These are phyloP conservation scores for Alcis repandata DNA, from an alignment of 2,888 invertebrate species.

Conservation along the genomic window DNA sequence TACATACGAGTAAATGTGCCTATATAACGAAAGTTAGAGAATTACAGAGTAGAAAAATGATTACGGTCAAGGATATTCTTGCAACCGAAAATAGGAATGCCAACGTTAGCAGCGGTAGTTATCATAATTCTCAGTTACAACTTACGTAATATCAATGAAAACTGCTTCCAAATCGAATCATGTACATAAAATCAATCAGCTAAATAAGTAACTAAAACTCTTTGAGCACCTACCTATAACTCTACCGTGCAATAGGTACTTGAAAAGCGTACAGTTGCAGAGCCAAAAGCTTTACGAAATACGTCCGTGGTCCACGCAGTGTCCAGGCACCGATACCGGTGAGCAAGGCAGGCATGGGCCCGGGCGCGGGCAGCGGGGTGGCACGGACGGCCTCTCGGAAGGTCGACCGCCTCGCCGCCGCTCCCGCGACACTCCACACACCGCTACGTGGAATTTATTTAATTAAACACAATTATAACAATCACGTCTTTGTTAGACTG, in stretches of 20 bases:
- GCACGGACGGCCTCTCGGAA: constrained; percentile 81
- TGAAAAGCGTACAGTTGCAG: no score
- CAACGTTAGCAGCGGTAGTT: no score
- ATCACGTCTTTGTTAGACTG: constrained; percentile 62
- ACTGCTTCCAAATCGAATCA: no score
- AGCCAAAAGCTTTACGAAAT: neutral
- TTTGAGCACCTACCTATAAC: no score
- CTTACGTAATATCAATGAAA: neutral
- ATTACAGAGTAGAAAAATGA: neutral
- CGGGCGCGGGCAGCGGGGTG: constrained; percentile 54
- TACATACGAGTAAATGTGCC: neutral
- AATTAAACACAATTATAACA: constrained; percentile 83
- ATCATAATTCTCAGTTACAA: no score
- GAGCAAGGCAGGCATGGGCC: neutral
- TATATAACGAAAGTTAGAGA: no score
- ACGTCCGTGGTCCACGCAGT: neutral
- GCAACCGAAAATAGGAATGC: neutral
- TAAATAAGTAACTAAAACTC: no score
- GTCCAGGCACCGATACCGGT: constrained; percentile 4
- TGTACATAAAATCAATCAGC: no score
- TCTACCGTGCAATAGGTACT: no score
- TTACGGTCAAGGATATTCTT: neutral
- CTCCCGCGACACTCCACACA: constrained; percentile 58
- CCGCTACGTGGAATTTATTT: constrained; percentile 84
- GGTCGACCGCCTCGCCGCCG: constrained; percentile 77